A percentile compares a stretch with the other conserved stretches of the same genome.
Conservation (phyloP, 2,113 vertebrate species). For the Periophthalmodon schlosseri region DNA sequence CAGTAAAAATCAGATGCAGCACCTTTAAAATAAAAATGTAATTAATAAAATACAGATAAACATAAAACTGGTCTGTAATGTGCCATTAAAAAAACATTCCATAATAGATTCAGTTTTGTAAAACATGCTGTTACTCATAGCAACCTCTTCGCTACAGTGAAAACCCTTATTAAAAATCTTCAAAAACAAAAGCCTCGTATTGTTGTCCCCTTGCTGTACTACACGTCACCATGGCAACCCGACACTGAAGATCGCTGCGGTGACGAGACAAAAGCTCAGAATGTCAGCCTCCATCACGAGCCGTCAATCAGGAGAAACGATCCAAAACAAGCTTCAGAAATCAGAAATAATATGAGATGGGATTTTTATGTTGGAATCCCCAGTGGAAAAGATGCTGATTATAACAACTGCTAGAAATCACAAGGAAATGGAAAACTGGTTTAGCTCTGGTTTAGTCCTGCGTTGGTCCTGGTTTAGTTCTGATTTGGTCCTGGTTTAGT, state of each 20-base stretch:
- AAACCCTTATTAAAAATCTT: not conserved
- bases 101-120: not conserved
- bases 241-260: conserved; percentile 9
- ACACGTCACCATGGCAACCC: conserved; percentile 36
- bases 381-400: conserved; percentile 1
- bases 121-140: not conserved
- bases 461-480: not conserved
- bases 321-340: not conserved
- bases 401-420: conserved; percentile 14
- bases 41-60: too few relatives aligned
- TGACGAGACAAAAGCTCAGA: conserved; percentile 10
- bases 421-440: conserved; percentile 14
- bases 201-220: conserved; percentile 10
- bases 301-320: conserved; percentile 34
- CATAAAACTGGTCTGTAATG: too few relatives aligned
- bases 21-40: too few relatives aligned
- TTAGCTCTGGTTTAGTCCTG: not conserved
- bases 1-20: too few relatives aligned
- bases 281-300: conserved; percentile 14
- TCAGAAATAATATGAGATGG: not conserved
- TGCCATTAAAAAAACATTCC: not conserved
- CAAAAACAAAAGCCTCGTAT: conserved; percentile 5
- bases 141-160: too few relatives aligned
- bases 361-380: not conserved
- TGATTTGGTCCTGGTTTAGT: not conserved